These are phyloP conservation scores for Nematolebias whitei DNA, from an alignment of 2,113 vertebrate genomes.

Conservation along the genomic window DNA sequence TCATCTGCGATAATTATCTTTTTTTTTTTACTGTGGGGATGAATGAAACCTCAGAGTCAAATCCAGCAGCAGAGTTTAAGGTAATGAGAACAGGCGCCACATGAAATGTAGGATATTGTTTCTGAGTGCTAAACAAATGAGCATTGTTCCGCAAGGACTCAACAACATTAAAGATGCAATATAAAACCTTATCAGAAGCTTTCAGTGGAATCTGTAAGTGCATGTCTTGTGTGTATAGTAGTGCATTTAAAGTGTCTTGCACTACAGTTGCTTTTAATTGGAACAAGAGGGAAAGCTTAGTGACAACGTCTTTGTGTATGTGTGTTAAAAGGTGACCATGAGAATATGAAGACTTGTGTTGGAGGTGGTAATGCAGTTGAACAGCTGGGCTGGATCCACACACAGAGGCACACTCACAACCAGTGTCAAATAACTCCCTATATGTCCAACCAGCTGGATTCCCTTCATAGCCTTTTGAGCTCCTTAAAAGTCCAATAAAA, in stretches of 20 bases:
- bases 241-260: slow-evolving; percentile 7
- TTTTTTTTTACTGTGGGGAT: slow-evolving; percentile 14
- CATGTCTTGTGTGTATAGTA: slow-evolving; percentile 9
- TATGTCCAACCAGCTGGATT: slow-evolving; percentile 19
- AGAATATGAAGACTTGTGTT: slow-evolving; percentile 54
- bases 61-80: slow-evolving; percentile 45
- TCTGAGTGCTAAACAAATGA: slow-evolving; percentile 53
- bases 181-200: slow-evolving; percentile 58
- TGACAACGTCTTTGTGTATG: slow-evolving; percentile 4
- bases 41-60: slow-evolving; percentile 26
- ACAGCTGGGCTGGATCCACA: slow-evolving; percentile 48
- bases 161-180: slow-evolving; percentile 49
- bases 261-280: slow-evolving; percentile 55
- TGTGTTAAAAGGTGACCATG: slow-evolving; percentile 42
- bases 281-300: slow-evolving; percentile 16
- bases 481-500: slow-evolving; percentile 47
- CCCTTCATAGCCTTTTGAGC: slow-evolving; percentile 29
- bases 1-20: slow-evolving; percentile 12
- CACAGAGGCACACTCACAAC: slow-evolving; percentile 31
- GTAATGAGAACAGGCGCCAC: slow-evolving; percentile 51
- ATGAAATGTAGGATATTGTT: slow-evolving; percentile 54
- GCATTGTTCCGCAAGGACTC: slow-evolving; percentile 51
- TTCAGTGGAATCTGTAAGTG: slow-evolving; percentile 32
- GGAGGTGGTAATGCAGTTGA: slow-evolving; percentile 63
- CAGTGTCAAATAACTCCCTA: slow-evolving; percentile 48